phyloP scores from a whole-genome alignment of 2,797 vertebrate genomes.

The Cercopithecus hamlyni region DNA sequence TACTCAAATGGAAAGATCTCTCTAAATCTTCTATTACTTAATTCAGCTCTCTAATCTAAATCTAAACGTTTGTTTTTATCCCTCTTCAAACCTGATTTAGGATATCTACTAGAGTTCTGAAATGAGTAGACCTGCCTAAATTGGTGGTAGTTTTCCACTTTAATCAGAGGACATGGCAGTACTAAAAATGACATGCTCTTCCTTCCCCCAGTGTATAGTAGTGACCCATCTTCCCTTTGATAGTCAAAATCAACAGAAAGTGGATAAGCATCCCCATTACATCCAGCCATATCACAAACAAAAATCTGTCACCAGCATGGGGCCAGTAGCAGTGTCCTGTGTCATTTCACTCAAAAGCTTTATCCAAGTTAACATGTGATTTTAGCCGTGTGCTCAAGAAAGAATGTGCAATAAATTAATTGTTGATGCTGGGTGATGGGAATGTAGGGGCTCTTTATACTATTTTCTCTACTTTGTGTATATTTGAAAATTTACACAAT shows the following conservation, averaged over 20 bases:
- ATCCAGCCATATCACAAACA: neutral
- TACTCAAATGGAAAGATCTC: neutral
- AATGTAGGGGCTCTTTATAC: neutral
- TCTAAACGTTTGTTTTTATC: neutral
- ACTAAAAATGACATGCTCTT: neutral
- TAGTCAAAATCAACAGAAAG: neutral
- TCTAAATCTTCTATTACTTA: neutral
- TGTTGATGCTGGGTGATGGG: neutral
- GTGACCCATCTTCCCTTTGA: neutral
- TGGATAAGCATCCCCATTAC: neutral
- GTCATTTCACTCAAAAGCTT: neutral
- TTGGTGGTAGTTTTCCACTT: neutral
- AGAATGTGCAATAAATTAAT: neutral
- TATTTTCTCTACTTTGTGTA: neutral
- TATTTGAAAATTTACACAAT: slow-evolving; percentile 24
- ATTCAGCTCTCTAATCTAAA: slow-evolving; percentile 8
- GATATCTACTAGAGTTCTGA: neutral
- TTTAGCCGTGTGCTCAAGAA: neutral
- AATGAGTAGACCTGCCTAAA: neutral
- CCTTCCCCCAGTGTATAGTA: neutral
- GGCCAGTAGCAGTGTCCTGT: neutral
- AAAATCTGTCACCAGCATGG: neutral
- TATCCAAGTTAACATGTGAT: neutral
- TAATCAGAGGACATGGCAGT: neutral
- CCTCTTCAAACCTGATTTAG: neutral